These are phyloP conservation scores for Hyaena hyaena DNA, from an alignment of 2,113 vertebrate genomes.

Conservation along the genomic window DNA sequence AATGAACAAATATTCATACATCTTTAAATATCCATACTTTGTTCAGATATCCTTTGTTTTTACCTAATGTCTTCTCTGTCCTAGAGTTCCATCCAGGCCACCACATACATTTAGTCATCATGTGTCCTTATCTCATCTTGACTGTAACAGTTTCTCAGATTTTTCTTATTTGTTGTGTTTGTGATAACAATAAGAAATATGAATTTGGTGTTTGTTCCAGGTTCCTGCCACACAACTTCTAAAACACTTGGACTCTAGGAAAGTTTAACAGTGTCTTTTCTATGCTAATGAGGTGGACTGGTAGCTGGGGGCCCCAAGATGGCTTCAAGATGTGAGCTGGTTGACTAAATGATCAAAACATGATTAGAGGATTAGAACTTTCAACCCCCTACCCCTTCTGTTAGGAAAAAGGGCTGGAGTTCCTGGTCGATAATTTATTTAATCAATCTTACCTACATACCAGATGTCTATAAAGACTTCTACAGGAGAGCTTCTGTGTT, in stretches of 20 bases:
- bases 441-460: background rate
- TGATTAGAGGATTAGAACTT: background rate
- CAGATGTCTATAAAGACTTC: background rate
- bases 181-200: background rate
- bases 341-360: background rate
- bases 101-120: background rate
- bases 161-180: background rate
- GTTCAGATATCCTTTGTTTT: conserved; percentile 4
- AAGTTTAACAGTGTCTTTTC: background rate
- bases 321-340: background rate
- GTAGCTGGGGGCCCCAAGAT: background rate
- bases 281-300: background rate
- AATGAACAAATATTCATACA: background rate
- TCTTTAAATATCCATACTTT: background rate
- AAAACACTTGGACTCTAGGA: background rate
- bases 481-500: background rate
- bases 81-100: background rate
- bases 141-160: background rate
- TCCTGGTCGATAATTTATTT: background rate
- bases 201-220: background rate
- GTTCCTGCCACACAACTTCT: background rate
- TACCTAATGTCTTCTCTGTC: background rate
- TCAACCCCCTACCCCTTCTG: background rate
- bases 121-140: background rate
- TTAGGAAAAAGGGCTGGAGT: background rate